Evolutionary conservation across 2,797 vertebrate species (phyloP).

Genomic region (Acanthurus tractus): DNA sequence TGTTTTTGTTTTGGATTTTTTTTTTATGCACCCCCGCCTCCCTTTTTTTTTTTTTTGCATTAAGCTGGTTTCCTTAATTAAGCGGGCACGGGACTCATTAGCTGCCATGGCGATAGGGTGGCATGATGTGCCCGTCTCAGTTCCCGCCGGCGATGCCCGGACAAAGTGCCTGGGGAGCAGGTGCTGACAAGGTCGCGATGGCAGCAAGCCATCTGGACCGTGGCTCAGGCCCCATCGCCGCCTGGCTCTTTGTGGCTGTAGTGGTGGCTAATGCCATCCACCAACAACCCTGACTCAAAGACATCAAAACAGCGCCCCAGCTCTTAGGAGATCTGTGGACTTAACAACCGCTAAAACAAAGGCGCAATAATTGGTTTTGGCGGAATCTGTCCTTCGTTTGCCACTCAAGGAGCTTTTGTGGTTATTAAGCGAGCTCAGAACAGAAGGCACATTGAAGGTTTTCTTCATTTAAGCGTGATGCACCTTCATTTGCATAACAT

Average conservation of each 20-base stretch:
- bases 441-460: conserved; percentile 81
- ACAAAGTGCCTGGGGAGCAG: conserved; percentile 88
- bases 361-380: conserved; percentile 87
- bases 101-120: conserved; percentile 83
- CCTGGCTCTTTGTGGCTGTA: conserved; percentile 79
- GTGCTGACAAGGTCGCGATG: conserved; percentile 88
- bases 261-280: conserved; percentile 81
- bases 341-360: conserved; percentile 86
- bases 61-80: conserved; percentile 86
- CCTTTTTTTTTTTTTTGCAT: conserved; percentile 70
- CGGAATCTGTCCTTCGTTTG: conserved; percentile 84
- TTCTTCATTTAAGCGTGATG: conserved; percentile 70
- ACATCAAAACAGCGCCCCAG: conserved; percentile 83
- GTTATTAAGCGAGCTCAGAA: conserved; percentile 77
- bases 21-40: conserved; percentile 7
- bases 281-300: conserved; percentile 82
- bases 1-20: conserved; percentile 25
- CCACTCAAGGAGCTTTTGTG: conserved; percentile 81
- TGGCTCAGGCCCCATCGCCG: conserved; percentile 69
- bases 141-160: conserved; percentile 84
- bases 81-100: conserved; percentile 87
- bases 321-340: conserved; percentile 84
- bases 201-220: conserved; percentile 87
- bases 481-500: conserved; percentile 76
- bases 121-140: conserved; percentile 80